A percentile compares a stretch with the other conserved stretches of the same genome.
Conservation (phyloP, 2,113 vertebrate species). For the Vimba vimba region DNA sequence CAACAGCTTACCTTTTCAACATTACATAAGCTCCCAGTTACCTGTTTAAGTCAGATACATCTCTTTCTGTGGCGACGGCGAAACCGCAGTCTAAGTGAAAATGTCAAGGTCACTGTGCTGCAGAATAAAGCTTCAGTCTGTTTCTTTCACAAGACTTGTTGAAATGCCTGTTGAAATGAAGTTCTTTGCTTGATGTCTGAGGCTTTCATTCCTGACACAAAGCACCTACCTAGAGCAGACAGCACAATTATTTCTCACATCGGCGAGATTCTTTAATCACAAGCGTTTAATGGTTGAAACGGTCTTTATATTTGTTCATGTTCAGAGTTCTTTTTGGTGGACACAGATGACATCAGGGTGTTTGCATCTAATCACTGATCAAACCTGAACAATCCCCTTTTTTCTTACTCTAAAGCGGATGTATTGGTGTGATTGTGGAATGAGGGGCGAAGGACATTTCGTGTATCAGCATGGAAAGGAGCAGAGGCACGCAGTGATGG, state of each 20-base stretch:
- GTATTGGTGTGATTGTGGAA: slow-evolving; percentile 16
- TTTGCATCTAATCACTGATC: slow-evolving; percentile 22
- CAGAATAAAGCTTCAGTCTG: slow-evolving; percentile 35
- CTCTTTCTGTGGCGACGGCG: slow-evolving; percentile 10
- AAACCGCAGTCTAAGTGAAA: slow-evolving; percentile 31
- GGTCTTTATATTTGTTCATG: neutral
- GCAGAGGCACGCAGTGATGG: slow-evolving; percentile 40
- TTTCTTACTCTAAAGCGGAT: slow-evolving; percentile 28
- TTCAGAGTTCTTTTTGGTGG: slow-evolving; percentile 29
- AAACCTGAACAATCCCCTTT: slow-evolving; percentile 9
- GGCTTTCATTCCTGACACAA: slow-evolving; percentile 47
- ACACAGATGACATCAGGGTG: slow-evolving; percentile 14
- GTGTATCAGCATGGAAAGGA: slow-evolving; percentile 30
- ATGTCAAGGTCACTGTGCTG: slow-evolving; percentile 36
- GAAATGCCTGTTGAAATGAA: neutral
- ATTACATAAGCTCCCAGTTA: slow-evolving; percentile 11
- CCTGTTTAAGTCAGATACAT: slow-evolving; percentile 36
- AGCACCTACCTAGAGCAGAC: slow-evolving; percentile 14
- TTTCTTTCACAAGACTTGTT: slow-evolving; percentile 38
- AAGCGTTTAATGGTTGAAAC: slow-evolving; percentile 10
- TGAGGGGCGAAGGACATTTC: slow-evolving; percentile 36
- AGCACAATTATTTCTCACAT: slow-evolving; percentile 33
- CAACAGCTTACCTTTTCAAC: slow-evolving; percentile 18
- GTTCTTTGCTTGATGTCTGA: slow-evolving; percentile 32
- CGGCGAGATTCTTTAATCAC: slow-evolving; percentile 16